Conservation (phyloP, 2,797 vertebrate species). For the Enteromius viviparus region DNA sequence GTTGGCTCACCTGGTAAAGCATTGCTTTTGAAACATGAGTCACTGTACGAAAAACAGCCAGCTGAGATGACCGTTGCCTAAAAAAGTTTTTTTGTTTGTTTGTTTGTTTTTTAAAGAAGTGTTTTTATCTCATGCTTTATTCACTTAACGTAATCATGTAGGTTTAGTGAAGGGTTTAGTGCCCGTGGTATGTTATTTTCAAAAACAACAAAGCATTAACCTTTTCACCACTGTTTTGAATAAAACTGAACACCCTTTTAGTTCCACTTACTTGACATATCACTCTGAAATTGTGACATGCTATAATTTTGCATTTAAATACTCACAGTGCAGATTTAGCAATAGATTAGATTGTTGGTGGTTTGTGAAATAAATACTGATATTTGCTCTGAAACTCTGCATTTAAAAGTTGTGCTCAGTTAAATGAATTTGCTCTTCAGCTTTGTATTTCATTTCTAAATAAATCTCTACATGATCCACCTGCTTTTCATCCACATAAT, state of each 20-base stretch:
- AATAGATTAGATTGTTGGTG: neutral
- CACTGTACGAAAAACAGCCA: neutral
- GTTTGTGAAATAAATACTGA: neutral
- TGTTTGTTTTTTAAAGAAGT: too few species aligned
- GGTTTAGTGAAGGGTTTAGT: neutral
- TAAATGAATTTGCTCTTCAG: too few species aligned
- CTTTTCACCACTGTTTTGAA: neutral
- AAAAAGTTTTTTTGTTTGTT: neutral
- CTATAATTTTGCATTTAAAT: neutral
- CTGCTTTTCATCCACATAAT: constrained; percentile 12
- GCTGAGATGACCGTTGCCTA: neutral
- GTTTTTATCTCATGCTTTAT: neutral
- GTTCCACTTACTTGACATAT: too few species aligned
- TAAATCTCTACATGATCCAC: neutral
- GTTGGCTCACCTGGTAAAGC: too few species aligned
- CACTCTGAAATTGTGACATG: neutral
- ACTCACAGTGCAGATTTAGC: neutral
- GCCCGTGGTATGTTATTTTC: neutral
- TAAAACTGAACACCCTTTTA: neutral
- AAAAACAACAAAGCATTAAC: neutral
- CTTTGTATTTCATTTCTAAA: neutral
- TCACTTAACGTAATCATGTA: neutral
- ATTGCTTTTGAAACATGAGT: neutral
- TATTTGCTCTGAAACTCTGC: neutral
- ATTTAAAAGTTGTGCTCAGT: too few species aligned